These are phyloP conservation scores for Clupea harengus DNA, from an alignment of 2,113 vertebrate genomes.

Conservation along the genomic window DNA sequence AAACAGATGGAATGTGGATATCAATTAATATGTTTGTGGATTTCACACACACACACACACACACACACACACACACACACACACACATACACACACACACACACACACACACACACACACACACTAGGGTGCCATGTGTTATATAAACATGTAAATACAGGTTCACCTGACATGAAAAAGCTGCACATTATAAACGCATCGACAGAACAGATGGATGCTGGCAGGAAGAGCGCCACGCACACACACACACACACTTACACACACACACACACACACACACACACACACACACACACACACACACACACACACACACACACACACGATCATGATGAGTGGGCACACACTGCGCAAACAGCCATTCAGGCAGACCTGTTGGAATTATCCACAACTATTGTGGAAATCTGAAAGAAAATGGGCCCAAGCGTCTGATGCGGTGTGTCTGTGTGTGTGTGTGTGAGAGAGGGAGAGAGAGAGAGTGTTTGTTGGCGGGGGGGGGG, in stretches of 20 bases:
- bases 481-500: no score
- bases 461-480: no score
- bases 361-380: background rate
- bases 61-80: background rate
- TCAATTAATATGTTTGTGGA: background rate
- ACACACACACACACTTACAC: background rate
- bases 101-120: background rate
- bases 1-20: background rate
- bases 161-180: background rate
- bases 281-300: background rate
- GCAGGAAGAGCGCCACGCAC: background rate
- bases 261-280: no score
- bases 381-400: background rate
- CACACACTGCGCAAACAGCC: background rate
- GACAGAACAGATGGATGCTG: background rate
- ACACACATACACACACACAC: background rate
- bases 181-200: background rate
- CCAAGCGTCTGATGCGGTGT: background rate
- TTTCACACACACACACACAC: background rate
- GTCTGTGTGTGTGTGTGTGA: background rate
- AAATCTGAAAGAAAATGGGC: background rate
- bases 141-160: background rate
- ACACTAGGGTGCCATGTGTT: background rate
- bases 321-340: background rate
- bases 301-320: background rate